A percentile compares a stretch with the other conserved stretches of the same genome.
phyloP scores from a whole-genome alignment of 2,797 vertebrate genomes.

The Anguilla pacifica region DNA sequence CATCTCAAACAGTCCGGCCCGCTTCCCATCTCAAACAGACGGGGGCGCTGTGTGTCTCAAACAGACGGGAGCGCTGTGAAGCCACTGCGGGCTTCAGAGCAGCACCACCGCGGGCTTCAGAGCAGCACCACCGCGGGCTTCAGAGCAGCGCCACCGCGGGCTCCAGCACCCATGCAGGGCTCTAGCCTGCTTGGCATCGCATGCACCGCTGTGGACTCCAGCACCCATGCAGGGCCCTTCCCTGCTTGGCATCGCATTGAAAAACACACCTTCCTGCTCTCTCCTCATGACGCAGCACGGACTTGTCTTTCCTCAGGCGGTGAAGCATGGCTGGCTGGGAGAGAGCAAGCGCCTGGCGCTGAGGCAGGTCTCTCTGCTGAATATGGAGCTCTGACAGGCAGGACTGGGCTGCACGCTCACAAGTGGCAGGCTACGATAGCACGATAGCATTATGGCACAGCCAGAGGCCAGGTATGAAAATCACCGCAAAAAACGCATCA shows the following conservation, averaged over 20 bases:
- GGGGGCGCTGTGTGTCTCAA: constrained; percentile 67
- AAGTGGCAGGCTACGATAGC: background rate
- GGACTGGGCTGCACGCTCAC: background rate
- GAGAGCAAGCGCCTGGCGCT: background rate
- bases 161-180: no score
- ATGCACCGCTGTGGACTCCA: constrained; percentile 48
- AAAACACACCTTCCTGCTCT: background rate
- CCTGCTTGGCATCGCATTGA: constrained; percentile 21
- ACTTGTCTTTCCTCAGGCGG: background rate
- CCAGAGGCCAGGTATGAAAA: background rate
- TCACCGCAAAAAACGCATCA: background rate
- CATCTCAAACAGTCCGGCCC: no score
- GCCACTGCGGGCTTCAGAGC: no score
- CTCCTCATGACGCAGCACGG: background rate
- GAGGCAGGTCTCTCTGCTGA: background rate
- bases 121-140: constrained; percentile 25
- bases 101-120: no score
- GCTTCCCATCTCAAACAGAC: no score
- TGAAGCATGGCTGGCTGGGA: background rate
- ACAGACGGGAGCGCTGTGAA: constrained; percentile 64
- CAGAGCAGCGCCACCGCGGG: background rate
- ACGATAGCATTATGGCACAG: background rate
- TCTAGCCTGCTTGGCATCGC: background rate
- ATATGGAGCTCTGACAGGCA: background rate
- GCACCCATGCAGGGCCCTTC: constrained; percentile 31